Evolutionary conservation across 2,888 invertebrate species (phyloP).

Genomic region (Sarcophaga rosellei): DNA sequence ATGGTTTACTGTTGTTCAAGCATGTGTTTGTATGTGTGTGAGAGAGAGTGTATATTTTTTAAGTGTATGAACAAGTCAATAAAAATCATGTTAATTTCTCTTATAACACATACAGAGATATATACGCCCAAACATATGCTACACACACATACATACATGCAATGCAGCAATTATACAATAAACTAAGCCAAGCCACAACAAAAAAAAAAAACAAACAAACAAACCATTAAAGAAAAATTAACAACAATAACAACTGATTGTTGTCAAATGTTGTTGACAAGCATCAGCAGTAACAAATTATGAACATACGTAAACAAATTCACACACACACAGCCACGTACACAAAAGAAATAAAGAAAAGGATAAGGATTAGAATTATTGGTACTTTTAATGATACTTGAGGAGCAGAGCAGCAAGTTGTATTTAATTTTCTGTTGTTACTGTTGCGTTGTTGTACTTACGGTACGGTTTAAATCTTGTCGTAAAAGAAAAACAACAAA

Average conservation of each 20-base stretch:
- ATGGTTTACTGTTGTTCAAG: constrained; percentile 25
- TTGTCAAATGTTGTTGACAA: constrained; percentile 33
- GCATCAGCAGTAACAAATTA: background rate
- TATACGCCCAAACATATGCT: background rate
- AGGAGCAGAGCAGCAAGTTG: no score
- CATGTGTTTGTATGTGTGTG: background rate
- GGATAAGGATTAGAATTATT: no score
- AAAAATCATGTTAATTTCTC: constrained; percentile 57
- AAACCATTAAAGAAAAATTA: background rate
- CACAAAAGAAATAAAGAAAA: no score
- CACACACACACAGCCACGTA: no score
- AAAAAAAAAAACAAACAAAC: background rate
- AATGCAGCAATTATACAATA: background rate
- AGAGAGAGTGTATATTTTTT: constrained; percentile 5
- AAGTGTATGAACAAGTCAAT: constrained; percentile 58
- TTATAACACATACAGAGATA: background rate
- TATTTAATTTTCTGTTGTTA: no score
- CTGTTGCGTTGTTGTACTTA: no score
- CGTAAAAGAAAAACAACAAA: no score
- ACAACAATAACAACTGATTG: constrained; percentile 26
- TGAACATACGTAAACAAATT: no score
- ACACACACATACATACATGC: background rate
- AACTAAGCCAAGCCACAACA: background rate
- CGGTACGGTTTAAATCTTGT: no score
- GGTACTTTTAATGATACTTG: no score